phyloP scores from a whole-genome alignment of 2,888 invertebrate genomes.

The Eupeodes luniger region DNA sequence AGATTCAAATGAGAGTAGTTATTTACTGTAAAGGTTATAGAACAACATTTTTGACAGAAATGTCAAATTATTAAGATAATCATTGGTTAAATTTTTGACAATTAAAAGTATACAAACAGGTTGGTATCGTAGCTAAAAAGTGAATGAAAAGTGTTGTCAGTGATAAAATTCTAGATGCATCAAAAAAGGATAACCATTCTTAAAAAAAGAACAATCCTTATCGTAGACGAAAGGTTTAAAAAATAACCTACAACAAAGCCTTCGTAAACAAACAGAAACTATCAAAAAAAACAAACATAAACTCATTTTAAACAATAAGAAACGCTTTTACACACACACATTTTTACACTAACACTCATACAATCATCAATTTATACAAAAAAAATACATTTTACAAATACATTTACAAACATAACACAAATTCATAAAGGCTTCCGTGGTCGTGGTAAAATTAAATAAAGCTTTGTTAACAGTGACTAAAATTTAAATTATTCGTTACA shows the following conservation, averaged over 20 bases:
- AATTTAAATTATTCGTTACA: slow-evolving; percentile 8
- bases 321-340: slow-evolving; percentile 52
- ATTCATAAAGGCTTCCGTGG: slow-evolving; percentile 62
- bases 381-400: slow-evolving; percentile 44
- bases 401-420: slow-evolving; percentile 41
- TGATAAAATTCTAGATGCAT: neutral
- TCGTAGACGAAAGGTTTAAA: neutral
- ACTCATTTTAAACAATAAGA: slow-evolving; percentile 52
- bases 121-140: neutral
- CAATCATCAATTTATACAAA: slow-evolving; percentile 39
- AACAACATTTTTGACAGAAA: no score
- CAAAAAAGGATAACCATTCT: slow-evolving; percentile 5
- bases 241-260: neutral
- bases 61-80: no score
- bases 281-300: slow-evolving; percentile 26
- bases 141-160: neutral
- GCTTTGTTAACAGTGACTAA: slow-evolving; percentile 48
- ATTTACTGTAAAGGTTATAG: no score
- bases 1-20: no score
- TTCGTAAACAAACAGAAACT: neutral
- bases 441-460: slow-evolving; percentile 41
- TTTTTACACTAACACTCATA: slow-evolving; percentile 63
- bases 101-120: neutral
- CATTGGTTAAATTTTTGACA: no score
- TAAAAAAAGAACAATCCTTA: slow-evolving; percentile 15